Conservation (phyloP, 53 echinoderm and acorn worm genomes). For the Astropecten irregularis region DNA sequence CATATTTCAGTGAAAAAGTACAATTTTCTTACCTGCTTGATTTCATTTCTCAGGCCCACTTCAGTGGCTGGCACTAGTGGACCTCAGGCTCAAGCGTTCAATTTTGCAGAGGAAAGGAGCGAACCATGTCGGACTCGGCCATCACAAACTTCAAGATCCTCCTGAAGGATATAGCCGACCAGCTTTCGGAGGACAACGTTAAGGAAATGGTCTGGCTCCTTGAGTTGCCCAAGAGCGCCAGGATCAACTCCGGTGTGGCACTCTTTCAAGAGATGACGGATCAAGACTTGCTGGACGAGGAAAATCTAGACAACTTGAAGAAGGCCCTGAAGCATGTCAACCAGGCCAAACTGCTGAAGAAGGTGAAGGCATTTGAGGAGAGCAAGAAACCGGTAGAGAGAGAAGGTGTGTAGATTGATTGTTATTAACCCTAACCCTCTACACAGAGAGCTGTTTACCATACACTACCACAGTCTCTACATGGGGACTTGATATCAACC, state of each 20-base stretch:
- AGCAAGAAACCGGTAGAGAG: background rate
- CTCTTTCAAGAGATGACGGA: conserved; percentile 11
- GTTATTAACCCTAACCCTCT: no score
- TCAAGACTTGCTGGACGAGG: background rate
- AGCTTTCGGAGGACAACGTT: conserved; percentile 10
- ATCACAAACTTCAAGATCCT: conserved; percentile 9
- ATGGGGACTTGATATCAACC: no score
- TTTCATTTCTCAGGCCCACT: no score
- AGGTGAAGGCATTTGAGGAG: conserved; percentile 13
- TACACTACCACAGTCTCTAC: no score
- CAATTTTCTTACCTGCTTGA: no score
- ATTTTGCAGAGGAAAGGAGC: no score
- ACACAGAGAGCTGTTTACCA: no score
- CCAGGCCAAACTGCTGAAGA: background rate
- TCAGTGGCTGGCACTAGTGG: no score
- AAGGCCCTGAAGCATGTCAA: background rate
- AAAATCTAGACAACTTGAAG: conserved; percentile 18
- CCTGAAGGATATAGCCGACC: conserved; percentile 13
- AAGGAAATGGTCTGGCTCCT: background rate
- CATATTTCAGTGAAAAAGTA: no score
- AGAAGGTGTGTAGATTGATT: background rate
- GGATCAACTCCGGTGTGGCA: background rate
- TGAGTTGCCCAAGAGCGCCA: background rate
- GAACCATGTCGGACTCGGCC: no score
- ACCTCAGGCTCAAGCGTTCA: no score